These are phyloP conservation scores for Stenopsyche tienmushanensis DNA, from an alignment of 1,140 invertebrate genomes.

Conservation along the genomic window DNA sequence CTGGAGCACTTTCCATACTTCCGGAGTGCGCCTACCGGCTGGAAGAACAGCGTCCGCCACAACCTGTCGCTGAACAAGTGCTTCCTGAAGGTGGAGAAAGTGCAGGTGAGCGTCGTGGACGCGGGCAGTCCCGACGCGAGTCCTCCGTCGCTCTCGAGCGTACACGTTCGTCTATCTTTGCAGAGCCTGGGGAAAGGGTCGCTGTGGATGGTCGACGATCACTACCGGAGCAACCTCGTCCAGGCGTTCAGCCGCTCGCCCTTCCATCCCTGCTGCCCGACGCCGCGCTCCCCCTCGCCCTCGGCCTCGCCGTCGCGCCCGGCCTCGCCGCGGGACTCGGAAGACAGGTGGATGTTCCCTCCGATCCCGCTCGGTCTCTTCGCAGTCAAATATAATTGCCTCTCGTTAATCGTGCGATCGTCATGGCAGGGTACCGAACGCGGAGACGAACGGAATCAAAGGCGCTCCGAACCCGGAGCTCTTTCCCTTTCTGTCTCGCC, in stretches of 20 bases:
- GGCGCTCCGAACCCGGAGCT: constrained; percentile 68
- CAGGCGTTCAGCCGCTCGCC: constrained; percentile 82
- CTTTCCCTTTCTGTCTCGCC: constrained; percentile 75
- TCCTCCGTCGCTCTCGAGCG: too few species aligned
- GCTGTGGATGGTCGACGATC: constrained; percentile 91
- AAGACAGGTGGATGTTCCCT: constrained; percentile 16
- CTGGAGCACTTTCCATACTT: constrained; percentile 96
- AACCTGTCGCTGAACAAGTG: constrained; percentile 96
- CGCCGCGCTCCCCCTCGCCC: constrained; percentile 15
- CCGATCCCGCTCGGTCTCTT: neutral
- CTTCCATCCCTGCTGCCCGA: constrained; percentile 67
- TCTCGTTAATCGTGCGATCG: too few species aligned
- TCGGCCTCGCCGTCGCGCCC: neutral
- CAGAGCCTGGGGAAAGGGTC: constrained; percentile 90
- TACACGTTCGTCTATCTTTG: constrained; percentile 16
- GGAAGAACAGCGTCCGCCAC: constrained; percentile 97
- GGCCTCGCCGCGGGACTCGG: neutral
- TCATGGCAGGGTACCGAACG: constrained; percentile 29
- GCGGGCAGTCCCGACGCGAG: too few species aligned
- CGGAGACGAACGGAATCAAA: constrained; percentile 27
- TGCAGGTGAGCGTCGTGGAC: constrained; percentile 77
- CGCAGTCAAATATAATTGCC: neutral
- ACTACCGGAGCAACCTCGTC: constrained; percentile 80
- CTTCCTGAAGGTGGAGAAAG: constrained; percentile 94
- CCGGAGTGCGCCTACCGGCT: constrained; percentile 91